Conservation (phyloP, 2,797 vertebrate species). For the Epinephelus malabaricus region DNA sequence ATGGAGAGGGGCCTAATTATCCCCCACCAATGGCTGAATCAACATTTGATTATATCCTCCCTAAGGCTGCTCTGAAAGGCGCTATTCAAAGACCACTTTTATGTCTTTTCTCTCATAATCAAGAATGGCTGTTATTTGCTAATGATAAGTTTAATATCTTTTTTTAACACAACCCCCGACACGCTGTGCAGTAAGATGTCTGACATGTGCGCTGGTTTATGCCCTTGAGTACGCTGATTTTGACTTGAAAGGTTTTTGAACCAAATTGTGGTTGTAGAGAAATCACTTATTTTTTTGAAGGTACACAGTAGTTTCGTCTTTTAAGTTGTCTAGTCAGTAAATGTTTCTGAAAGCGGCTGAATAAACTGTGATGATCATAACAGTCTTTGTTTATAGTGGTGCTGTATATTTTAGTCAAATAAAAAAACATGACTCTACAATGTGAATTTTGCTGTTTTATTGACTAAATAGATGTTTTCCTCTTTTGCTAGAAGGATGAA, state of each 20-base stretch:
- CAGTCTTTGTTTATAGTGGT: slow-evolving; percentile 4
- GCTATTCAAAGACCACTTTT: slow-evolving; percentile 79
- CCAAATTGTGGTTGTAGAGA: slow-evolving; percentile 9
- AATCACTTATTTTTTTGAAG: slow-evolving; percentile 14
- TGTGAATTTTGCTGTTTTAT: slow-evolving; percentile 19
- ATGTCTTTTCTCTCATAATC: slow-evolving; percentile 81
- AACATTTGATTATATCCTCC: slow-evolving; percentile 88
- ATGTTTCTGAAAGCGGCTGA: slow-evolving; percentile 11
- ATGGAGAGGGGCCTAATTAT: slow-evolving; percentile 87
- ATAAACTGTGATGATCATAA: slow-evolving; percentile 9
- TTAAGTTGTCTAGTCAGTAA: background rate
- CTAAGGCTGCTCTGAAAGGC: slow-evolving; percentile 75
- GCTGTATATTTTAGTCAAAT: slow-evolving; percentile 27
- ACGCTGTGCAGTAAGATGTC: slow-evolving; percentile 33
- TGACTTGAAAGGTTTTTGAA: slow-evolving; percentile 28
- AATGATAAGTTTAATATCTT: slow-evolving; percentile 79
- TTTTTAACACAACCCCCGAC: slow-evolving; percentile 62
- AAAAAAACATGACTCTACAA: background rate
- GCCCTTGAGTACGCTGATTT: slow-evolving; percentile 21
- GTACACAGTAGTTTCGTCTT: slow-evolving; percentile 20
- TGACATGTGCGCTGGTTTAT: slow-evolving; percentile 47
- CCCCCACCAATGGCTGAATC: slow-evolving; percentile 85
- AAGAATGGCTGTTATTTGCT: slow-evolving; percentile 84
- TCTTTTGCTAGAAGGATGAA: background rate
- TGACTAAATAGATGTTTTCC: slow-evolving; percentile 21